These are phyloP conservation scores for Gallinago undulata DNA, from an alignment of 2,113 vertebrate species.

Conservation along the genomic window DNA sequence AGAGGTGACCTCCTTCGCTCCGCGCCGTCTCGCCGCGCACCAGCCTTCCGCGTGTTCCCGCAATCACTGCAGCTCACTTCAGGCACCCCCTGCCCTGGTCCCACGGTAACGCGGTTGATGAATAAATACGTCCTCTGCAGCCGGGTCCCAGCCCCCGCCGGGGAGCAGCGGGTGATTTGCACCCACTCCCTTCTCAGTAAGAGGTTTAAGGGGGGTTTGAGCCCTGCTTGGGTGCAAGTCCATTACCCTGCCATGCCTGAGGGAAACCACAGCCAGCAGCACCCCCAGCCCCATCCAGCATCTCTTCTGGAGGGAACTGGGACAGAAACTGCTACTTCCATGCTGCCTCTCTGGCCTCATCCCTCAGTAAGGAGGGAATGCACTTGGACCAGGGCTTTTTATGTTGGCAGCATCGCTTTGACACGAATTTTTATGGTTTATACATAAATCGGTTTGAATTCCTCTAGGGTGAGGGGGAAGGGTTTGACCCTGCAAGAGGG, in stretches of 20 bases:
- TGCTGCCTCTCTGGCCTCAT: background rate
- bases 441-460: background rate
- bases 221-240: background rate
- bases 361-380: background rate
- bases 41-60: fast-evolving
- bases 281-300: background rate
- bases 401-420: background rate
- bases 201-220: background rate
- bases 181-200: fast-evolving
- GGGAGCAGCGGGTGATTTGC: fast-evolving
- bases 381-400: background rate
- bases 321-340: background rate
- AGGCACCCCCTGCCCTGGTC: background rate
- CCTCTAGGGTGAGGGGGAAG: too few relatives aligned
- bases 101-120: background rate
- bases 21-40: background rate
- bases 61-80: background rate
- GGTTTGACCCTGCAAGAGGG: too few relatives aligned
- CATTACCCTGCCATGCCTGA: fast-evolving
- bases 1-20: fast-evolving
- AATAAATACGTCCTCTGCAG: background rate
- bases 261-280: background rate
- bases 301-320: background rate
- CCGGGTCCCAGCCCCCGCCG: fast-evolving
- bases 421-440: background rate